These are phyloP conservation scores for Papilio demoleus DNA, from an alignment of 2,888 invertebrate genomes.

Conservation along the genomic window DNA sequence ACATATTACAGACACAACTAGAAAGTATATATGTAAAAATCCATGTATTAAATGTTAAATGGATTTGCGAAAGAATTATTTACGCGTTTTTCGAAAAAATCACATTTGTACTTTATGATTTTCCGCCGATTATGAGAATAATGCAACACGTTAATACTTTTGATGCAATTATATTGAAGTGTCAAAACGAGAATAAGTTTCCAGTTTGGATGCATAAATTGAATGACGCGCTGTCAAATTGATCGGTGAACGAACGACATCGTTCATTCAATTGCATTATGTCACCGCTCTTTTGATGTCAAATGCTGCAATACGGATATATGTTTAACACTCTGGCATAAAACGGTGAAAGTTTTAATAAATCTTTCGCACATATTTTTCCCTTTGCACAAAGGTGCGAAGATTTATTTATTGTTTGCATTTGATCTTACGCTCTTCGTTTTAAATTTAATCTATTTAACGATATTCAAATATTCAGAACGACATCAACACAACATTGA, in stretches of 20 bases:
- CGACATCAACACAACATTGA: conserved; percentile 34
- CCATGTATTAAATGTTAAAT: too few relatives aligned
- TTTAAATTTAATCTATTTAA: conserved; percentile 31
- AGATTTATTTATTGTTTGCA: conserved; percentile 21
- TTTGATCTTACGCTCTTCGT: conserved; percentile 28
- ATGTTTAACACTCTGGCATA: conserved; percentile 5
- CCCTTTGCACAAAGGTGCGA: conserved; percentile 27
- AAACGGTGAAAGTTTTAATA: conserved; percentile 7
- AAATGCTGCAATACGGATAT: background rate
- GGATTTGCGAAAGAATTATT: too few relatives aligned
- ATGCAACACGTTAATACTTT: background rate
- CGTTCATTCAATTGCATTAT: conserved; percentile 6
- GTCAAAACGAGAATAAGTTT: background rate
- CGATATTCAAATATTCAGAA: conserved; percentile 35
- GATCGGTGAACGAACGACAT: background rate
- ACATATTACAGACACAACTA: background rate
- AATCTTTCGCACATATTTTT: conserved; percentile 14
- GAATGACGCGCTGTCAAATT: conserved; percentile 4
- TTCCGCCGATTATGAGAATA: background rate
- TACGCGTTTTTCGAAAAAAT: too few relatives aligned
- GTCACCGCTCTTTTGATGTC: conserved; percentile 23
- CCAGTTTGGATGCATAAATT: background rate
- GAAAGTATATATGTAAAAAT: background rate
- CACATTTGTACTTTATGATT: too few relatives aligned
- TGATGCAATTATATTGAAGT: background rate